Conservation (phyloP, 2,113 vertebrate species). For the Notothenia coriiceps region DNA sequence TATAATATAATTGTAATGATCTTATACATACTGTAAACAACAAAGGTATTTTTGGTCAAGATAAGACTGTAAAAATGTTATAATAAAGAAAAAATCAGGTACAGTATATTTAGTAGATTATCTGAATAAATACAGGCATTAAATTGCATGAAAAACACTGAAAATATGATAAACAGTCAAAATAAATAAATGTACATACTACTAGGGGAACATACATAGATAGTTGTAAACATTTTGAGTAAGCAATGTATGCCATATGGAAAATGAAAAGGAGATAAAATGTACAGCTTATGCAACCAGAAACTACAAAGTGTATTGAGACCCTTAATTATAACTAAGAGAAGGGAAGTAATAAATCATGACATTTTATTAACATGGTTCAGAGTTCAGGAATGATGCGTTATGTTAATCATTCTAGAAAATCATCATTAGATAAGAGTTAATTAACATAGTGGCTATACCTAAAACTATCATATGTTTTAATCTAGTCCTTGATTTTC, state of each 20-base stretch:
- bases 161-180: too few relatives aligned
- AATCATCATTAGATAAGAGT: not conserved
- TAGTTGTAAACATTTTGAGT: not conserved
- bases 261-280: not conserved
- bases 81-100: not conserved
- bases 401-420: not conserved
- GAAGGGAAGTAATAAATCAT: too few relatives aligned
- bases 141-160: not conserved
- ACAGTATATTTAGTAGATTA: too few relatives aligned
- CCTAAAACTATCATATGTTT: not conserved
- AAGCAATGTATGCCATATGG: not conserved
- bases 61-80: not conserved
- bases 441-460: not conserved
- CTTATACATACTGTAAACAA: not conserved
- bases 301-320: not conserved
- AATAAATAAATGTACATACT: too few relatives aligned
- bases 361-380: too few relatives aligned
- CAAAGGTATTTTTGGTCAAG: not conserved
- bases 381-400: not conserved
- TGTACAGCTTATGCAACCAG: not conserved
- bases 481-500: not conserved
- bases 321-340: too few relatives aligned
- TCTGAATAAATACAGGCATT: not conserved
- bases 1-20: not conserved
- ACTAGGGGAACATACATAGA: too few relatives aligned